Conservation (phyloP, 2,113 vertebrate species). For the Tragulus kanchil region DNA sequence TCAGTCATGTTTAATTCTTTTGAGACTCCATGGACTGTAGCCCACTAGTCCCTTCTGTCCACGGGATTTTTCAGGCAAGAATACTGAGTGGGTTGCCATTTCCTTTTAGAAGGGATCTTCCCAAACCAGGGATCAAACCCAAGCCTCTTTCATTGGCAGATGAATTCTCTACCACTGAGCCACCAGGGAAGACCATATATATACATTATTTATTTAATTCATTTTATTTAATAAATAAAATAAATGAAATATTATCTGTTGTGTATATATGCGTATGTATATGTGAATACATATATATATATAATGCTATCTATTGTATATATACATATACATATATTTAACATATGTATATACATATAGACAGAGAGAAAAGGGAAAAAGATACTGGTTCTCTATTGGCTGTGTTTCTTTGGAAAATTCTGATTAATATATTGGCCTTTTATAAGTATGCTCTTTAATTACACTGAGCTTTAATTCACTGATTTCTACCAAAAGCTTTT, state of each 20-base stretch:
- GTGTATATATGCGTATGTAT: background rate
- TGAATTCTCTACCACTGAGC: background rate
- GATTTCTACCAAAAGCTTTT: background rate
- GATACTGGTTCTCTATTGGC: background rate
- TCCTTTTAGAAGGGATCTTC: background rate
- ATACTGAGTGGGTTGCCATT: background rate
- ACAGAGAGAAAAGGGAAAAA: background rate
- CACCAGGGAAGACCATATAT: background rate
- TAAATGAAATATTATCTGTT: background rate
- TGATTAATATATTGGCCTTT: background rate
- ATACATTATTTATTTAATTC: background rate
- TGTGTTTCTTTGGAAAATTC: background rate
- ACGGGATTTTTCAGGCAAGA: background rate
- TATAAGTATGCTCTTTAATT: background rate
- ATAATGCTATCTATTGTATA: no score
- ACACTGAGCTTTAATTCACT: background rate
- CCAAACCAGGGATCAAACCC: background rate
- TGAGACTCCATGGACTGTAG: background rate
- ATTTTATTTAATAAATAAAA: background rate
- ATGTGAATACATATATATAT: background rate
- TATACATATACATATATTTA: background rate
- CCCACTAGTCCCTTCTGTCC: background rate
- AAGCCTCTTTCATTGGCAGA: background rate
- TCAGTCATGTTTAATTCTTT: background rate
- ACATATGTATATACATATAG: background rate